Percentiles rank a stretch among this genome's conserved stretches.
These are phyloP conservation scores for Latrodectus geometricus DNA, from an alignment of 1,140 invertebrate genomes.

Conservation along the genomic window DNA sequence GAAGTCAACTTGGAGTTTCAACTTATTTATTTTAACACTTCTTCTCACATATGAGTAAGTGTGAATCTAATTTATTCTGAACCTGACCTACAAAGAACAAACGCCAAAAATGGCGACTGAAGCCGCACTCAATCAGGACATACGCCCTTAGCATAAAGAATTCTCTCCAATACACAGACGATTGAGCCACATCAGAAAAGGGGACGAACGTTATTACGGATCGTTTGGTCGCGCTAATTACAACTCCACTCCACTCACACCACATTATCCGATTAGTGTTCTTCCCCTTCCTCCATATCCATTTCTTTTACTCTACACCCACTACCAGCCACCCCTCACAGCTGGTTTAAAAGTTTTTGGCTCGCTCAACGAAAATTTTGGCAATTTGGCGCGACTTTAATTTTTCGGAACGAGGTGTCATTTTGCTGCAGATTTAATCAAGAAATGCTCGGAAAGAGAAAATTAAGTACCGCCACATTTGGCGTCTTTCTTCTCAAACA, in stretches of 20 bases:
- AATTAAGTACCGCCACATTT: slow-evolving; percentile 54
- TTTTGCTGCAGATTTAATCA: slow-evolving; percentile 59
- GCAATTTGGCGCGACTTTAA: slow-evolving; percentile 61
- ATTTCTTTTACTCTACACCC: slow-evolving; percentile 23
- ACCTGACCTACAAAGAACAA: neutral
- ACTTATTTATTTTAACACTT: too few species aligned
- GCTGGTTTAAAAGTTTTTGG: slow-evolving; percentile 55
- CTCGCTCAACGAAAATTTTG: slow-evolving; percentile 60
- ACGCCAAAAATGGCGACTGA: neutral
- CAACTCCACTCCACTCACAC: slow-evolving; percentile 59
- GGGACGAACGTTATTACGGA: slow-evolving; percentile 61
- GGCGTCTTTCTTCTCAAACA: neutral
- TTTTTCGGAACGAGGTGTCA: slow-evolving; percentile 61
- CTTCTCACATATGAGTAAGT: too few species aligned
- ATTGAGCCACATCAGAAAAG: slow-evolving; percentile 57
- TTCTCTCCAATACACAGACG: slow-evolving; percentile 60
- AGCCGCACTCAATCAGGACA: slow-evolving; percentile 9
- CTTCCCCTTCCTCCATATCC: slow-evolving; percentile 12
- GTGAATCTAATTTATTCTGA: too few species aligned
- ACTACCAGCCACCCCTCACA: neutral
- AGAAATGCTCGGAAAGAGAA: slow-evolving; percentile 55
- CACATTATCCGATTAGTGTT: slow-evolving; percentile 60
- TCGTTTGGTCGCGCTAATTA: slow-evolving; percentile 60
- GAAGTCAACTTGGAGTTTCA: too few species aligned
- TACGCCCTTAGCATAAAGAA: slow-evolving; percentile 21